Conservation (phyloP, 2,113 vertebrate species). For the Coregonus clupeaformis region DNA sequence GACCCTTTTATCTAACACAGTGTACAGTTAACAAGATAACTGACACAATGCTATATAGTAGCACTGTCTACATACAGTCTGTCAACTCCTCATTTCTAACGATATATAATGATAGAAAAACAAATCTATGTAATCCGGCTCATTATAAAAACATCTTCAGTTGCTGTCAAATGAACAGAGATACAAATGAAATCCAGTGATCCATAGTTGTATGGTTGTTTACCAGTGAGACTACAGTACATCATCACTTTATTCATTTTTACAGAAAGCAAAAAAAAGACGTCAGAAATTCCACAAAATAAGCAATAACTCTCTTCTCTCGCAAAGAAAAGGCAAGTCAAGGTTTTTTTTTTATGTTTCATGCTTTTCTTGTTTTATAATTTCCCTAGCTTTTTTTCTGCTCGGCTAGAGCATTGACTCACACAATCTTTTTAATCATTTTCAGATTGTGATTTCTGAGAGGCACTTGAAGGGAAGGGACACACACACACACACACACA, state of each 20-base stretch:
- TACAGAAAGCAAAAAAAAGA: too few species aligned
- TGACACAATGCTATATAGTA: too few species aligned
- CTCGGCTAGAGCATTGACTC: conserved; percentile 39
- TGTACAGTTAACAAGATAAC: too few species aligned
- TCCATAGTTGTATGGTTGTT: neutral
- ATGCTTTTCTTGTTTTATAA: conserved; percentile 36
- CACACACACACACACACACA: neutral
- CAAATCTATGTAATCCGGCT: neutral
- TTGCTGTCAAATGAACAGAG: neutral
- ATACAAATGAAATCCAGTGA: neutral
- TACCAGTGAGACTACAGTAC: too few species aligned
- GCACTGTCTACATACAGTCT: too few species aligned
- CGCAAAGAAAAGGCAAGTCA: conserved; percentile 30
- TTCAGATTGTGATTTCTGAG: conserved; percentile 33
- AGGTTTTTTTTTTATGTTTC: too few species aligned
- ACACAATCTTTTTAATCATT: conserved; percentile 42
- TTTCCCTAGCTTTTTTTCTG: conserved; percentile 49
- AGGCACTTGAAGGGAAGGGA: conserved; percentile 28
- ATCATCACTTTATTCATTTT: too few species aligned
- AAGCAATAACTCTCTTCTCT: neutral
- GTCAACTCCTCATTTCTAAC: neutral
- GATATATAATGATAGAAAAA: neutral
- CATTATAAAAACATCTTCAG: neutral
- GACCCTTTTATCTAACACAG: too few species aligned
- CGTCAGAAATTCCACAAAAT: neutral